A percentile compares a stretch with the other conserved stretches of the same genome.
These are phyloP conservation scores for Beris morrisii DNA, from an alignment of 2,888 invertebrate species.

Conservation along the genomic window DNA sequence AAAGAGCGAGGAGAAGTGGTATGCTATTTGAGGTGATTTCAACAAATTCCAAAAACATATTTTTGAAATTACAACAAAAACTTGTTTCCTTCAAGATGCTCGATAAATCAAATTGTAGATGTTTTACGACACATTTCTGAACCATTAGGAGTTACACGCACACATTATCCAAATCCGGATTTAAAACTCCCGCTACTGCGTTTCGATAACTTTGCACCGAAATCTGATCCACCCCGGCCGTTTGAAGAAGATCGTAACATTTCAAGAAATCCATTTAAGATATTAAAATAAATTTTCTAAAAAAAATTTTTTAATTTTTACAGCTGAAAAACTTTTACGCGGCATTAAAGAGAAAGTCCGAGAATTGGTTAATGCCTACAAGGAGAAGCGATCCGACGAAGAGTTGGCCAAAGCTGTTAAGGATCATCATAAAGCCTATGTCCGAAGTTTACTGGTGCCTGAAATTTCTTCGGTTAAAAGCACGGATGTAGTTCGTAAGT, in stretches of 20 bases:
- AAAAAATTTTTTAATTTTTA: conserved; percentile 6
- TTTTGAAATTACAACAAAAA: neutral
- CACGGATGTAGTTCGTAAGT: conserved; percentile 30
- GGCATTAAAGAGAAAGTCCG: conserved; percentile 29
- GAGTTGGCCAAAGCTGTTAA: conserved; percentile 15
- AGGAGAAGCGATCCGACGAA: conserved; percentile 7
- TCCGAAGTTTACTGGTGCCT: neutral
- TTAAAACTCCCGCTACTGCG: conserved; percentile 51
- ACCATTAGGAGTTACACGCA: conserved; percentile 40
- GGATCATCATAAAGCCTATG: conserved; percentile 30
- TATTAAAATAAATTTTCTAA: neutral
- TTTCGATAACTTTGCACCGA: conserved; percentile 49
- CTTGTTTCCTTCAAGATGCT: conserved; percentile 26
- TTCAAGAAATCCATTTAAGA: neutral
- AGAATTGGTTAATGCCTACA: conserved; percentile 33
- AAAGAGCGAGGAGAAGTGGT: conserved; percentile 47
- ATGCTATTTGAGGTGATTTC: conserved; percentile 47
- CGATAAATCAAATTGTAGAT: conserved; percentile 43
- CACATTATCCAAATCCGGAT: conserved; percentile 49
- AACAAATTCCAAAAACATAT: neutral
- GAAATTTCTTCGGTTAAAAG: conserved; percentile 8
- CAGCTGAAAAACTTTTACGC: conserved; percentile 36
- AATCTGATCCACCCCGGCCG: conserved; percentile 48
- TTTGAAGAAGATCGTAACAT: conserved; percentile 49
- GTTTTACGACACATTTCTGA: conserved; percentile 50